phyloP scores from a whole-genome alignment of 1,140 invertebrate genomes.

The Penaeus chinensis region DNA sequence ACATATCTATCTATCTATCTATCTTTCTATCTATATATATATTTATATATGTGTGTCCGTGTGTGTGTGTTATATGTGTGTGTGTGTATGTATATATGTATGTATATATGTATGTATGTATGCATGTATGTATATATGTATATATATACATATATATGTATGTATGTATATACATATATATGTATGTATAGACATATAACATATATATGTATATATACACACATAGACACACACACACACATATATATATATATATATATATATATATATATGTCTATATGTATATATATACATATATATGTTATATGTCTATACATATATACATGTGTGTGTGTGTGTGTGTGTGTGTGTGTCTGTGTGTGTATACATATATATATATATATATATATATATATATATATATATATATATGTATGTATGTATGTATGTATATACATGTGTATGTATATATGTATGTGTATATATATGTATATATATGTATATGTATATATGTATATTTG shows the following conservation, averaged over 20 bases:
- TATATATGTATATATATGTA: too few species aligned
- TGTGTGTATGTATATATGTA: not conserved
- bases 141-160: not conserved
- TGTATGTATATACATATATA: not conserved
- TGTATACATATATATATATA: not conserved
- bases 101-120: not conserved
- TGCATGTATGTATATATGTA: constrained; percentile 1
- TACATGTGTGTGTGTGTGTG: not conserved
- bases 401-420: not conserved
- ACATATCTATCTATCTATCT: not conserved
- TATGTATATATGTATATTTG: too few species aligned
- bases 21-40: not conserved
- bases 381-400: not conserved
- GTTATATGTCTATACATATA: not conserved
- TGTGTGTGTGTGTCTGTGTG: not conserved
- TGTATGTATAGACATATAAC: not conserved
- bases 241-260: not conserved
- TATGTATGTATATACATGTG: not conserved
- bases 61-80: not conserved
- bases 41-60: not conserved
- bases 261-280: not conserved
- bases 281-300: constrained; percentile 19
- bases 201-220: constrained; percentile 8
- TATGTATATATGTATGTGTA: too few species aligned
- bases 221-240: not conserved